Evolutionary conservation across 1,140 invertebrate genomes (phyloP).

Genomic region (Drosophila jambulina): DNA sequence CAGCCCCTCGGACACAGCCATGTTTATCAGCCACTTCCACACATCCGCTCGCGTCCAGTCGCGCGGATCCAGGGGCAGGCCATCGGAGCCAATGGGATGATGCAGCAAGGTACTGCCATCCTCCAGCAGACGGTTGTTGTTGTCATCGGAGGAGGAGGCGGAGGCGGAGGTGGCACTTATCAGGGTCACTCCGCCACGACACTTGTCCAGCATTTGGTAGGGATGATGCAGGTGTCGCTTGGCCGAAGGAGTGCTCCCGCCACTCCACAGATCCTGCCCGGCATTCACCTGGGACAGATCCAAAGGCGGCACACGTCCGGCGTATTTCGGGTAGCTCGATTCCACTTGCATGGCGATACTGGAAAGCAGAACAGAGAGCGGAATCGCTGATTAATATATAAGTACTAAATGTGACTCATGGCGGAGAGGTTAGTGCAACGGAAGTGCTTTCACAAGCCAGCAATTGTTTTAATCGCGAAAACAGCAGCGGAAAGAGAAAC

Average conservation of each 20-base stretch:
- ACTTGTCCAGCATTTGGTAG: conserved; percentile 73
- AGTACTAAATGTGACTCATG: conserved; percentile 60
- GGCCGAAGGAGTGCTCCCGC: conserved; percentile 34
- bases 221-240: conserved; percentile 67
- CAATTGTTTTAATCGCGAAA: conserved; percentile 79
- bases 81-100: conserved; percentile 76
- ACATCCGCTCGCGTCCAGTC: conserved; percentile 90
- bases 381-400: conserved; percentile 56
- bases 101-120: conserved; percentile 40
- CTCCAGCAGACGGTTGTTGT: conserved; percentile 55
- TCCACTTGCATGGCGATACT: conserved; percentile 76
- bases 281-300: conserved; percentile 78
- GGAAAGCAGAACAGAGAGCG: conserved; percentile 34
- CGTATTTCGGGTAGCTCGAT: conserved; percentile 78
- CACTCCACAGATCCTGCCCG: conserved; percentile 65
- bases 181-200: conserved; percentile 48
- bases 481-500: conserved; percentile 33
- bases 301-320: conserved; percentile 80
- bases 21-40: conserved; percentile 87
- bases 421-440: conserved; percentile 33
- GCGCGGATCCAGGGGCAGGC: conserved; percentile 88
- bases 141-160: conserved; percentile 52
- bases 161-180: conserved; percentile 14
- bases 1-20: conserved; percentile 87
- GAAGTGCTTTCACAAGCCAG: conserved; percentile 77